Evolutionary conservation across 2,797 vertebrate species (phyloP).

Genomic region (Picus viridis): DNA sequence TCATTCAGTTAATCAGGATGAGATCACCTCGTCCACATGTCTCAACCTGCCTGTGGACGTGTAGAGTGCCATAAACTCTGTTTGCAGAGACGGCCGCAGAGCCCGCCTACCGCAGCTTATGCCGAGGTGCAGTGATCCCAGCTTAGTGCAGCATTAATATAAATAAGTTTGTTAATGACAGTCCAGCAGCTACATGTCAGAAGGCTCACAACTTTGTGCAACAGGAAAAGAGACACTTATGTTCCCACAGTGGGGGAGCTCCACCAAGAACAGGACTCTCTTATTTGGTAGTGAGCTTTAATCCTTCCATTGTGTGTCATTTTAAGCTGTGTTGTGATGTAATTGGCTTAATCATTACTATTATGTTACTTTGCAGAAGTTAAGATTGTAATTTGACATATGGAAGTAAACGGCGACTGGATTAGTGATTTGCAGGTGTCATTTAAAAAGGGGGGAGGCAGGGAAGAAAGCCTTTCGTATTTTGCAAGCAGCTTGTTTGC

Average conservation of each 20-base stretch:
- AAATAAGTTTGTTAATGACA: conserved; percentile 37
- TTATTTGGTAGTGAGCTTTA: conserved; percentile 69
- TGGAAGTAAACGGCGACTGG: conserved; percentile 66
- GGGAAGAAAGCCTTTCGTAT: conserved; percentile 51
- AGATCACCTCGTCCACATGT: conserved; percentile 5
- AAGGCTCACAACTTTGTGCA: conserved; percentile 38
- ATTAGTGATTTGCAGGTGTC: conserved; percentile 67
- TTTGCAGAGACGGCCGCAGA: neutral
- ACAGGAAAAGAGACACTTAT: conserved; percentile 65
- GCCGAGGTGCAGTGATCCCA: conserved; percentile 22
- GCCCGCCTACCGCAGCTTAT: neutral
- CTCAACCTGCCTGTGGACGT: neutral
- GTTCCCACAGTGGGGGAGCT: conserved; percentile 65
- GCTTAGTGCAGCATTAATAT: conserved; percentile 11
- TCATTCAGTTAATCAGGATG: neutral
- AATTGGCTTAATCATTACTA: conserved; percentile 72
- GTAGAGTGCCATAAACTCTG: neutral
- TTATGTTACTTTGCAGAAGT: conserved; percentile 69
- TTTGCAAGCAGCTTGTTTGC: conserved; percentile 5
- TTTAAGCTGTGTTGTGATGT: conserved; percentile 71
- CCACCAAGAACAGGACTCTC: conserved; percentile 64
- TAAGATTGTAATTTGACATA: conserved; percentile 71
- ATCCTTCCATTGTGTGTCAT: conserved; percentile 71
- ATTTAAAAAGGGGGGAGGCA: conserved; percentile 38
- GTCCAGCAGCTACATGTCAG: conserved; percentile 33